Evolutionary conservation across 2,797 vertebrate genomes (phyloP).

Genomic region (Hippocampus kuda): DNA sequence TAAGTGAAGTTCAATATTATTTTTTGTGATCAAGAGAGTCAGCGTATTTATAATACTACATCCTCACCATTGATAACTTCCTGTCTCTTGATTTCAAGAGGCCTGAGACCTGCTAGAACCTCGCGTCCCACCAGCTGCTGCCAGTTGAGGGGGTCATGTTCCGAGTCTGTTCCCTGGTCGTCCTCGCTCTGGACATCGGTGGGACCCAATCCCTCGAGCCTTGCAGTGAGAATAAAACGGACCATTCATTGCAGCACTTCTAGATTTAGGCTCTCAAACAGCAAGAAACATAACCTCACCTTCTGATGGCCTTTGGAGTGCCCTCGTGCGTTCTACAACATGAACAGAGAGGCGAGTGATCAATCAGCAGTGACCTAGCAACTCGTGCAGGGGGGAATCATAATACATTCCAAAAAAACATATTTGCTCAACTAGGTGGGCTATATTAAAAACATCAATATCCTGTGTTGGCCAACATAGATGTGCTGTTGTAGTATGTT

Average conservation of each 20-base stretch:
- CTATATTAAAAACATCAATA: no score
- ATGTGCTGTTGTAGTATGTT: no score
- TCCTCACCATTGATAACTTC: conserved; percentile 90
- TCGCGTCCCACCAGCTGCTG: conserved; percentile 86
- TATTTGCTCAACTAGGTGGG: no score
- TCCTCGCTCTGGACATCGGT: conserved; percentile 84
- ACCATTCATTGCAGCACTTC: neutral
- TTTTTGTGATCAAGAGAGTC: no score
- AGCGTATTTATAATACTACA: neutral
- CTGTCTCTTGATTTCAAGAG: conserved; percentile 88
- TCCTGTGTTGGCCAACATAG: no score
- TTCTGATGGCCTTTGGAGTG: conserved; percentile 83
- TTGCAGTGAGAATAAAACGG: conserved; percentile 25
- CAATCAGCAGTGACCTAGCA: neutral
- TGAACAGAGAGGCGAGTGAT: conserved; percentile 8
- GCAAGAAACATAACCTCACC: conserved; percentile 61
- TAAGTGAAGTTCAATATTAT: neutral
- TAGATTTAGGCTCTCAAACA: neutral
- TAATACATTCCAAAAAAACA: no score
- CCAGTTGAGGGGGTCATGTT: conserved; percentile 85
- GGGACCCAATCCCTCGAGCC: conserved; percentile 72
- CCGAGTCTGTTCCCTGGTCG: conserved; percentile 79
- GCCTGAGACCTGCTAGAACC: conserved; percentile 75
- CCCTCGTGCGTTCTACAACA: conserved; percentile 74
- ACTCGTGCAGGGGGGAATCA: no score